Evolutionary conservation across 2,888 invertebrate species (phyloP).

Genomic region (Rhodophaea formosa): DNA sequence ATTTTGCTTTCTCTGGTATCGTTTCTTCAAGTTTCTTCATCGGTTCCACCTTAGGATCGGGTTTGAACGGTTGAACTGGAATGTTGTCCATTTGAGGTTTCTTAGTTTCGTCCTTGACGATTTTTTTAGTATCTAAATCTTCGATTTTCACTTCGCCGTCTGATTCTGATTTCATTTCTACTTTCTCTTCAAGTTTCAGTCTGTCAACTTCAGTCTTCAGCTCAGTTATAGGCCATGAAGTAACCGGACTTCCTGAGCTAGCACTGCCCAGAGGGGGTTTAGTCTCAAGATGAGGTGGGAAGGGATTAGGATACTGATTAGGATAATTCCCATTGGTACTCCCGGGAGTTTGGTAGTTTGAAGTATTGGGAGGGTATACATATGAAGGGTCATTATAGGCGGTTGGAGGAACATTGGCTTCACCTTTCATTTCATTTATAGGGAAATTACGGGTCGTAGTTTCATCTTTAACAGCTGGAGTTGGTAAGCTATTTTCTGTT

Average conservation of each 20-base stretch:
- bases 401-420: conserved; percentile 40
- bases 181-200: conserved; percentile 69
- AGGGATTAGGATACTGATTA: conserved; percentile 50
- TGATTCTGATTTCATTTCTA: conserved; percentile 74
- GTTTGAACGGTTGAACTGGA: conserved; percentile 35
- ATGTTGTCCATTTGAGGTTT: conserved; percentile 37
- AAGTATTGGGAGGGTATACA: conserved; percentile 49
- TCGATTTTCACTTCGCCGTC: conserved; percentile 78
- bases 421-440: conserved; percentile 48
- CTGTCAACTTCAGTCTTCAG: conserved; percentile 70
- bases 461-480: conserved; percentile 44
- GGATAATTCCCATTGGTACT: conserved; percentile 50
- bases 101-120: conserved; percentile 67
- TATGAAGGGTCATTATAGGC: conserved; percentile 50
- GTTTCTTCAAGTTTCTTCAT: conserved; percentile 39
- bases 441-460: conserved; percentile 37
- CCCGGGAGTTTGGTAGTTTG: conserved; percentile 47
- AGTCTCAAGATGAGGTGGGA: conserved; percentile 59
- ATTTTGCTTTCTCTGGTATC: conserved; percentile 26
- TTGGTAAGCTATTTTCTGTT: conserved; percentile 32
- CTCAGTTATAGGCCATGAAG: conserved; percentile 71
- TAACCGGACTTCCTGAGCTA: conserved; percentile 62
- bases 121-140: conserved; percentile 73
- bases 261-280: conserved; percentile 67
- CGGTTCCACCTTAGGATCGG: conserved; percentile 5